Base-by-base conservation (phyloP, 37 sponge, comb jelly and placozoan genomes). In the Agelas oroides region DNA sequence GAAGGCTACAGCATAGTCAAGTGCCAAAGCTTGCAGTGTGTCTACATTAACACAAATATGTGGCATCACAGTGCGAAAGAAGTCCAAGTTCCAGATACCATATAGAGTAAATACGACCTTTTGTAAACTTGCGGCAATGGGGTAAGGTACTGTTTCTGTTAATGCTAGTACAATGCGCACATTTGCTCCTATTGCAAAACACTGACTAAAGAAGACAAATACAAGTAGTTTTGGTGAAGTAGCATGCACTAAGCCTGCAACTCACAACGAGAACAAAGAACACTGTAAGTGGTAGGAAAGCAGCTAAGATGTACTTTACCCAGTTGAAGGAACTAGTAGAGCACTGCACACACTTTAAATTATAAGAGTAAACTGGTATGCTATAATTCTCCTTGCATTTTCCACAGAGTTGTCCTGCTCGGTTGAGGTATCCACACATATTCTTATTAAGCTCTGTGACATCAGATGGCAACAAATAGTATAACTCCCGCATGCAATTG, bases 201-300 rank as follows among this genome's bases (percentile, higher is more conserved):
- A 33, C 34, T 94, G 94, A 18, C 83, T 63, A 62, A 77, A 89
- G 21, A 94, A 14, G 15, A 89, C 76, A 65, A 79, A 89, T 37
- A 81, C 63, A 59, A 75, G 72, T 17, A 94, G 71, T 54, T 87
- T 87, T 16, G 87, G 79, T 38, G 66, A 62, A 6, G 74, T 71
- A 13, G 72, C 73, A n/a, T n/a, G n/a, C n/a, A 55, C 67, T 94
- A 60, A 94, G 59, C 39, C 78, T 74, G 52, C 87, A 90, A 28
- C 83, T 38, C 37, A 94, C 52, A 39, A 94, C 36, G 31, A 82
- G 16, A 14, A 86, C 21, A 33, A 85, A 79, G 46, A 94, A 66
- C 0, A 89, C 2, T 2, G 91, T 89, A 2, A 90, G 64, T 56
- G 94, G 94, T 1, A 83, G 31, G 53, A 83, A 83, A 14, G 84